phyloP scores from a whole-genome alignment of 2,888 invertebrate species.

The Smittia aterrima region DNA sequence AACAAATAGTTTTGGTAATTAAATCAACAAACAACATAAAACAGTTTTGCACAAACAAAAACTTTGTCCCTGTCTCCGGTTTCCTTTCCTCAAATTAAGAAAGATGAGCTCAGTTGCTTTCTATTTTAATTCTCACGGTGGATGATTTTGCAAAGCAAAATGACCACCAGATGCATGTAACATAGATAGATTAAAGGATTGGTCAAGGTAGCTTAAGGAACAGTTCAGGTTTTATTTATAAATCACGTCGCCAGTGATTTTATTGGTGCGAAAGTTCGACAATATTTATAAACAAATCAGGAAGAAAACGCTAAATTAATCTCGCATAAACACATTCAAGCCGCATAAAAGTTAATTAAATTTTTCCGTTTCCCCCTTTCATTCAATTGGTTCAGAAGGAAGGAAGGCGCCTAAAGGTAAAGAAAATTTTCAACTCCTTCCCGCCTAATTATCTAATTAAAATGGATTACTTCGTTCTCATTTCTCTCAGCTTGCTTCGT shows the following conservation, averaged over 20 bases:
- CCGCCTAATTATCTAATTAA: slow-evolving; percentile 17
- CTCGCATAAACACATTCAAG: neutral
- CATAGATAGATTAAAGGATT: too few relatives aligned
- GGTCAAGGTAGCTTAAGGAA: too few relatives aligned
- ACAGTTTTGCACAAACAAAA: neutral
- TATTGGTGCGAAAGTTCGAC: too few relatives aligned
- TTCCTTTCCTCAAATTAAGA: too few relatives aligned
- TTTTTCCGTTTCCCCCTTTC: neutral
- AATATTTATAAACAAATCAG: too few relatives aligned
- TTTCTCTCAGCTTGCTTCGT: neutral
- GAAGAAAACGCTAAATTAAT: neutral
- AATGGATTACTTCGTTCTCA: neutral
- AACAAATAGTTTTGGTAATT: slow-evolving; percentile 40
- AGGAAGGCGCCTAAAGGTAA: slow-evolving; percentile 2
- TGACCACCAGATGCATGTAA: too few relatives aligned
- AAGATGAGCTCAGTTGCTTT: too few relatives aligned
- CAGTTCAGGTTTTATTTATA: too few relatives aligned
- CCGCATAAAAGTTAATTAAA: slow-evolving; percentile 23
- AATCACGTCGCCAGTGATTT: too few relatives aligned
- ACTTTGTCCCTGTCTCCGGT: slow-evolving; percentile 2
- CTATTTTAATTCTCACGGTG: too few relatives aligned
- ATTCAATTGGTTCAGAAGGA: slow-evolving; percentile 16
- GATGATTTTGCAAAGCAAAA: too few relatives aligned
- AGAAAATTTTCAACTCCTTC: neutral
- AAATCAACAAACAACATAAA: slow-evolving; percentile 15